Base-by-base conservation (phyloP, 53 echinoderm and acorn worm genomes). In the Pentamera pediparva region DNA sequence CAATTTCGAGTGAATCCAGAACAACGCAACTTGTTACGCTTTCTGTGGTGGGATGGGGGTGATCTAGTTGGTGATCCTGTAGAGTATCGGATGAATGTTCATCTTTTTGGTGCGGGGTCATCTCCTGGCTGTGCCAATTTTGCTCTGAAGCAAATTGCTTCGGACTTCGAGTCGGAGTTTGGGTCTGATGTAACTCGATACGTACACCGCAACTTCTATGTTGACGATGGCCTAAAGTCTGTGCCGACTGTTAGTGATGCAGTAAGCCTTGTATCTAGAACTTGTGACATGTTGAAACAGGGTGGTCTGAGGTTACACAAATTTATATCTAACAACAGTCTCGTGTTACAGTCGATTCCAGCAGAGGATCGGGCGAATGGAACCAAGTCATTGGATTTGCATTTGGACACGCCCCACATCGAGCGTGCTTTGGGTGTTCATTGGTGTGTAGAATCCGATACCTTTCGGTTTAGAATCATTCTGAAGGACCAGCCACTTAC, bases 41-140 rank as follows among this genome's bases (percentile, higher is more conserved):
- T 84, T 25, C 69, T 79, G n/a, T 79, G 85, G 85, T 84, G 85
- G 79, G 74, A 72, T 36, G 35, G 65, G 83, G 88, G 80, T 36
- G 49, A 88, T 45, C 72, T 39, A 31, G 32, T 22, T 6, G 29
- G 34, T 35, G 33, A 40, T 6, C 59, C 80, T 31, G n/a, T 67
- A 6, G 79, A 82, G 24, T 79, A 79, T 37, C 17, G 87, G 25
- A 87, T 83, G 87, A 83, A 26, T 39, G 88, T 88, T 4, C 75
- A 88, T 36, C 61, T 88, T 2, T 88, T 88, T 28, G 83, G 87
- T n/a, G 86, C 80, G 5, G 80, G 55, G 6, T 79, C 80, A 0
- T 86, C 86, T 1, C 86, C 86, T 57, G 81, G 65, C 0, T 71
- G 26, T 86, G 86, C 71, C 15, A 86, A 86, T 35, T 80, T 59